Conservation (phyloP, 2,888 invertebrate species). For the Phaonia tiefii region DNA sequence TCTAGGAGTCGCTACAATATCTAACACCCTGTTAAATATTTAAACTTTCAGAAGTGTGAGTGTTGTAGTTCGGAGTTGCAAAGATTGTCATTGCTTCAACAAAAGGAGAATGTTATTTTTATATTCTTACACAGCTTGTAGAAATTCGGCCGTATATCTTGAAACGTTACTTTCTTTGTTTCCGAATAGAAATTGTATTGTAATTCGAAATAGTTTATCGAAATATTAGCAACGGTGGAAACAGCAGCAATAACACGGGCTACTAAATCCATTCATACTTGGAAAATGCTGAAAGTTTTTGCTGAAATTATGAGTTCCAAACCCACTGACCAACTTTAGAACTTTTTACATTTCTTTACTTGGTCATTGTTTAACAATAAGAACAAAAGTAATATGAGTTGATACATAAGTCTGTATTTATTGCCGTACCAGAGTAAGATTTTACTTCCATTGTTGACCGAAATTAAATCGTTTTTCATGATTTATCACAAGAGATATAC, state of each 20-base stretch:
- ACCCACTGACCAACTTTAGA: neutral
- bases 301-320: slow-evolving; percentile 1
- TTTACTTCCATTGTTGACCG: too few species aligned
- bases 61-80: neutral
- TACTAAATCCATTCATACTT: neutral
- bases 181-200: slow-evolving; percentile 11
- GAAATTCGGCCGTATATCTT: neutral
- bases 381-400: too few species aligned
- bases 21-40: too few species aligned
- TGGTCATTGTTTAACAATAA: slow-evolving; percentile 4
- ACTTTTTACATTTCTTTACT: neutral
- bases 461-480: too few species aligned
- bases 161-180: neutral
- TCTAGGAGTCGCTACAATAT: too few species aligned
- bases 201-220: slow-evolving; percentile 20
- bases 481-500: too few species aligned
- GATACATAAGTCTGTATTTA: too few species aligned
- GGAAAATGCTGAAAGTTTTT: neutral
- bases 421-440: too few species aligned
- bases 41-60: too few species aligned
- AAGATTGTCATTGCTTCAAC: neutral
- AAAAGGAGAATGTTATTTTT: neutral
- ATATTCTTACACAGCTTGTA: neutral
- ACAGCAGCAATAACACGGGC: neutral
- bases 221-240: neutral